Evolutionary conservation across 37 sponge, comb jelly and placozoan genomes (phyloP), one percentile per base, ranked within the genome.

Genomic region (Halisarca cf. caerulea): DNA sequence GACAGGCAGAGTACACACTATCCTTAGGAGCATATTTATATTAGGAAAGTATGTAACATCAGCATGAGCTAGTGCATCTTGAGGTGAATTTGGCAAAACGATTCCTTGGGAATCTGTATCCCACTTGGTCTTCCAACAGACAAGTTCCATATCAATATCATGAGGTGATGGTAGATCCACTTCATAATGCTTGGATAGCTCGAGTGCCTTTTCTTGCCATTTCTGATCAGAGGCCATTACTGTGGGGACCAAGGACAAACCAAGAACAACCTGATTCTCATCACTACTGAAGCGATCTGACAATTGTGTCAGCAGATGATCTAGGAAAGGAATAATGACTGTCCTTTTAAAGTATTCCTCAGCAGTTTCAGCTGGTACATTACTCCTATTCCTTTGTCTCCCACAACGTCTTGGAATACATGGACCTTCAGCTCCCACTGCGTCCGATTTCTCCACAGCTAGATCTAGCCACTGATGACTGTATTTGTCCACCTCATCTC

Each of bases 401-500:
- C 72, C 57, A 88, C 89, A 88, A 18, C 51, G 66, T 47, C 84
- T 62, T 17, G 89, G 89, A 15, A 83, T 41, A 34, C 70, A 36
- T 83, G 84, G 84, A 57, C 44, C 37, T 39, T 34, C 78, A 14
- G 71, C 86, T 34, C 66, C 77, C 3, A 15, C 30, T 11, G 20
- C 51, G 37, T 59, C 75, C 89, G 83, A 27, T 20, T 61, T 28
- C 60, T 70, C 53, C 43, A 66, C 70, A 40, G 20, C 36, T n/a
- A n/a, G n/a, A 34, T 68, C 80, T 62, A 88, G 82, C 88, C 88
- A 87, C 64, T 87, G 32, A 55, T 33, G 70, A 45, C 71, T 81
- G 62, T 70, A 66, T 5, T 9, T 20, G 7, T 81, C 87, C n/a
- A n/a, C n/a, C n/a, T n/a, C n/a, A n/a, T n/a, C n/a, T n/a, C n/a